Evolutionary conservation across 2,113 vertebrate species (phyloP), one percentile per base, ranked within the genome.

Genomic region (Columba janthina): DNA sequence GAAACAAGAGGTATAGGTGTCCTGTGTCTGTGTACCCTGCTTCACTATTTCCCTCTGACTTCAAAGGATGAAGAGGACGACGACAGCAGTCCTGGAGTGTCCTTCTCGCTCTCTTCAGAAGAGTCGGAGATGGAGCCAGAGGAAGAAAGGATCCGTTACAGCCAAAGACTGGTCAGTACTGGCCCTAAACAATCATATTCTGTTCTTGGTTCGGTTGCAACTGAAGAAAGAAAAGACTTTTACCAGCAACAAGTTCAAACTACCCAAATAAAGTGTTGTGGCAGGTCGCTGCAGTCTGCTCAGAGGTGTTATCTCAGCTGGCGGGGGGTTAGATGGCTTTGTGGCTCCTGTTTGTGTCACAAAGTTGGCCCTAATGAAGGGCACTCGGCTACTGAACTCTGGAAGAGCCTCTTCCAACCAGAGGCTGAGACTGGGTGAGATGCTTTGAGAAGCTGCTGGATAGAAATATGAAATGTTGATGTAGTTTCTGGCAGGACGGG

Each of bases 131-230:
- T 98, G 98, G 98, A 94, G 97, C 99, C 99, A 66, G 99, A 99
- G 97, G 99, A 99, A 94, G 97, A 98, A 72, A 98, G 98, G 83
- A 98, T 99, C 91, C 99, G 99, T 66, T 99, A 99, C 98, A 99
- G 99, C 98, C 99, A 99, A 96, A 98, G 99, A 97, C 97, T 99
- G 99, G 99, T 99, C 95, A 98, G 99, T 98, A 18, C 34, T 4
- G 25, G 29, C 72, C 46, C 32, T 21, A 9, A 65, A 48, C 29
- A 21, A 1, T 53, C 26, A 2, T 6, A 0, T 16, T 53, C 46
- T 61, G 7, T 11, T n/a, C 38, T 64, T 32, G 83, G 6, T 31
- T 80, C 57, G 51, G 8, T n/a, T 75, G 34, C 40, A 51, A 16
- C 40, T 65, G 80, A 56, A 53, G 61, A 15, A 34, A 13, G 60